Evolutionary conservation across 2,113 vertebrate species (phyloP).

Genomic region (Bombycilla garrulus): DNA sequence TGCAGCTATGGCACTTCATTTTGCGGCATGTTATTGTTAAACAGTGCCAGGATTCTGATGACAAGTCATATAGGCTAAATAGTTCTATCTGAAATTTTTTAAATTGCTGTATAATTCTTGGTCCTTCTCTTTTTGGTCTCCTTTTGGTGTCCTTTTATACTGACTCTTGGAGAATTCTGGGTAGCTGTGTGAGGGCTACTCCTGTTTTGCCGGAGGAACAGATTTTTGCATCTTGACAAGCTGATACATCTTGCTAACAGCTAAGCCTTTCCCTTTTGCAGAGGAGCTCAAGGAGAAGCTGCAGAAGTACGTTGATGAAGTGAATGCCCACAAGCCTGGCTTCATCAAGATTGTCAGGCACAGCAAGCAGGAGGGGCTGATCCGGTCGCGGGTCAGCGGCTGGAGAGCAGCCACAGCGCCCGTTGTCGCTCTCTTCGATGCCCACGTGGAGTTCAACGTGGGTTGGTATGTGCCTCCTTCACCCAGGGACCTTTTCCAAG

Average conservation of each 20-base stretch:
- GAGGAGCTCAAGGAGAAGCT: constrained; percentile 94
- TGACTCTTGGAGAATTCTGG: not conserved
- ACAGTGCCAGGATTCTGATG: not conserved
- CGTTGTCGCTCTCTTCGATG: constrained; percentile 94
- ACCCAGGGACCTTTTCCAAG: not conserved
- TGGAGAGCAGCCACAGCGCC: constrained; percentile 91
- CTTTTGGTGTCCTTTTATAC: not conserved
- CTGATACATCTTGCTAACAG: not conserved
- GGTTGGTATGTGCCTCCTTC: constrained; percentile 83
- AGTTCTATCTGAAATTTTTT: not conserved
- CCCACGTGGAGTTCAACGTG: constrained; percentile 94
- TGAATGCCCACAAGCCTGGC: constrained; percentile 83
- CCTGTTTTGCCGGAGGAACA: not conserved
- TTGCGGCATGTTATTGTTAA: not conserved
- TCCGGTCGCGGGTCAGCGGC: constrained; percentile 93
- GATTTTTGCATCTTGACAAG: not conserved
- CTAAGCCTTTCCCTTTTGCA: constrained; percentile 34
- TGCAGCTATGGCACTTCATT: not conserved
- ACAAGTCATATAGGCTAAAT: not conserved
- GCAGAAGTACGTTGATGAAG: constrained; percentile 85
- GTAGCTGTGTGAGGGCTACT: not conserved
- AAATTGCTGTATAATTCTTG: not conserved
- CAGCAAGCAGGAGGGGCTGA: constrained; percentile 91
- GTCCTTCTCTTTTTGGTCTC: not conserved
- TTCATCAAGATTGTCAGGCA: constrained; percentile 95